Evolutionary conservation across 2,113 vertebrate species (phyloP).

Genomic region (Perognathus longimembris): DNA sequence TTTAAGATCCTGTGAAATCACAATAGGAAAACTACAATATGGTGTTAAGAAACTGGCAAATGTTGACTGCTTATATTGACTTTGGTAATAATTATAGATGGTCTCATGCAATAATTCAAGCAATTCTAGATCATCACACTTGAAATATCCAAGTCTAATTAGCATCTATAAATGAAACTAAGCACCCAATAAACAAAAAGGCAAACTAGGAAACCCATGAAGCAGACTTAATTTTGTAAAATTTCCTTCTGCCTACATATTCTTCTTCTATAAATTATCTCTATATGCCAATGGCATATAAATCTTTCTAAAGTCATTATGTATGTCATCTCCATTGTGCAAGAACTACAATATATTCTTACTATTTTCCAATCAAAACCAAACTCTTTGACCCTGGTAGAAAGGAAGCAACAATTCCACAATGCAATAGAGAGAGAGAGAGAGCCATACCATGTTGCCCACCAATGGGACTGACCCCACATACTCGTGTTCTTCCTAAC

Average conservation of each 20-base stretch:
- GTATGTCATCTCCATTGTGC: constrained; percentile 10
- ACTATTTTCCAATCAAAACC: constrained; percentile 41
- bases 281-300: not conserved
- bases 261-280: constrained; percentile 26
- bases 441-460: no score
- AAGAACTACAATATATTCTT: constrained; percentile 13
- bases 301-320: constrained; percentile 17
- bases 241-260: not conserved
- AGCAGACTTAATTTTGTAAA: constrained; percentile 13
- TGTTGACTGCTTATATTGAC: not conserved
- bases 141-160: constrained; percentile 21
- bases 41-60: not conserved
- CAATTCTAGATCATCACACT: not conserved
- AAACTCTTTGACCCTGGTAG: not conserved
- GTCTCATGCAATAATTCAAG: not conserved
- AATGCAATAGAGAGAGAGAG: no score
- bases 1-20: constrained; percentile 26
- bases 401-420: not conserved
- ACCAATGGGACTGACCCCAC: not conserved
- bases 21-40: constrained; percentile 8
- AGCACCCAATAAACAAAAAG: constrained; percentile 26
- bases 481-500: not conserved
- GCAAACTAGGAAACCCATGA: not conserved
- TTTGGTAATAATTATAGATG: not conserved
- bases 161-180: not conserved